Percentiles rank a stretch among this genome's conserved stretches.
Conservation (phyloP, 2,797 vertebrate species). For the Aulostomus chinensis region DNA sequence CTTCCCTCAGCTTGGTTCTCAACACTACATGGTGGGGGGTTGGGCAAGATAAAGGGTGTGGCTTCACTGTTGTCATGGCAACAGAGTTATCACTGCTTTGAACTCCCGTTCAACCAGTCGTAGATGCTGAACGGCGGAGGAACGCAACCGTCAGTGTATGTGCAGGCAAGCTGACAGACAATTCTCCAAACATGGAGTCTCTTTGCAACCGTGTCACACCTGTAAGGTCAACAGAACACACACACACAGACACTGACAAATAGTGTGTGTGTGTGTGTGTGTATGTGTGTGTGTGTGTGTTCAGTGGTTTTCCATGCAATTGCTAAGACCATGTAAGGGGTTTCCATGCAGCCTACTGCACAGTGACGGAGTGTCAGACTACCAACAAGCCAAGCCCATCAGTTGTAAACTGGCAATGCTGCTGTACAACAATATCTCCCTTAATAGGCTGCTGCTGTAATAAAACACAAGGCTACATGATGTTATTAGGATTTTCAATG, state of each 20-base stretch:
- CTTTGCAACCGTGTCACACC: background rate
- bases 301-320: constrained; percentile 7
- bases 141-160: constrained; percentile 14
- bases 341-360: constrained; percentile 10
- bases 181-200: constrained; percentile 1
- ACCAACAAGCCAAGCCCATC: constrained; percentile 44
- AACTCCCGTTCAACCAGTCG: constrained; percentile 36
- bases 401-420: constrained; percentile 24
- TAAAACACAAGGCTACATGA: constrained; percentile 64
- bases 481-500: constrained; percentile 30
- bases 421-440: constrained; percentile 29
- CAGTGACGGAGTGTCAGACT: constrained; percentile 19
- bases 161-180: constrained; percentile 7
- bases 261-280: no score
- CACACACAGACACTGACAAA: background rate
- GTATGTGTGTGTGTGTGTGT: no score
- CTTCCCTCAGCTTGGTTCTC: constrained; percentile 29
- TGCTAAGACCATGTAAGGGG: constrained; percentile 19
- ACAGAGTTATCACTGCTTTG: constrained; percentile 55
- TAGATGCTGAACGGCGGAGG: constrained; percentile 9
- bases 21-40: constrained; percentile 42
- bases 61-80: constrained; percentile 71
- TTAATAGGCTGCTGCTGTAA: constrained; percentile 48
- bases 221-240: background rate
- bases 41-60: constrained; percentile 59